phyloP scores from a whole-genome alignment of 2,888 invertebrate genomes.

The Altica lythri region DNA sequence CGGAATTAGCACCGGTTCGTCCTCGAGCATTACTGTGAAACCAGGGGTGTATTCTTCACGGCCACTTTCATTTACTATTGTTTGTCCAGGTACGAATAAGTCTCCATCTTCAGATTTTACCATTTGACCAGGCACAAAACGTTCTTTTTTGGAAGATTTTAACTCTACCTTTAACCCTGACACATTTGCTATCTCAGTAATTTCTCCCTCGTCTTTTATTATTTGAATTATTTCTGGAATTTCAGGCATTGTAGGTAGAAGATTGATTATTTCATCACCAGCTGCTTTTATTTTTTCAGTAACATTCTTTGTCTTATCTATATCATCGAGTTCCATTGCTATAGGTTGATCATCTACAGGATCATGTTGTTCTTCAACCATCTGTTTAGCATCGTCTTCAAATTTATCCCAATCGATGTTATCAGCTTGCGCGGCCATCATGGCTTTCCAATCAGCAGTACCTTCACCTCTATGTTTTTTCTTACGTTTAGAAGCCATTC shows the following conservation, averaged over 20 bases:
- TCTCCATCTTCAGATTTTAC: constrained; percentile 64
- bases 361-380: constrained; percentile 50
- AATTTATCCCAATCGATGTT: constrained; percentile 54
- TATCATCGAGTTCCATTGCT: constrained; percentile 57
- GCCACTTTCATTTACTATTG: constrained; percentile 71
- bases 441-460: constrained; percentile 51
- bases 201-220: constrained; percentile 64
- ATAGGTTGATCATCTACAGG: constrained; percentile 59
- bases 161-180: constrained; percentile 62
- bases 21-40: constrained; percentile 77
- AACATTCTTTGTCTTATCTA: constrained; percentile 66
- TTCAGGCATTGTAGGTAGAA: constrained; percentile 67
- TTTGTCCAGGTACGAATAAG: constrained; percentile 70
- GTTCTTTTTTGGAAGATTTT: constrained; percentile 65
- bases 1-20: constrained; percentile 78
- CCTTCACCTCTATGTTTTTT: constrained; percentile 51
- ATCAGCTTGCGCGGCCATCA: constrained; percentile 49
- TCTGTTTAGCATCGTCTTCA: constrained; percentile 53
- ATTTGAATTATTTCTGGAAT: constrained; percentile 66
- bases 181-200: constrained; percentile 65
- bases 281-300: constrained; percentile 64
- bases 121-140: constrained; percentile 77
- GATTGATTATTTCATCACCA: constrained; percentile 60
- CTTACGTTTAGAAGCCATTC: constrained; percentile 51
- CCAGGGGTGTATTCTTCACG: constrained; percentile 77